These are phyloP conservation scores for Lordiphosa clarofinis DNA, from an alignment of 1,140 invertebrate genomes.

Conservation along the genomic window DNA sequence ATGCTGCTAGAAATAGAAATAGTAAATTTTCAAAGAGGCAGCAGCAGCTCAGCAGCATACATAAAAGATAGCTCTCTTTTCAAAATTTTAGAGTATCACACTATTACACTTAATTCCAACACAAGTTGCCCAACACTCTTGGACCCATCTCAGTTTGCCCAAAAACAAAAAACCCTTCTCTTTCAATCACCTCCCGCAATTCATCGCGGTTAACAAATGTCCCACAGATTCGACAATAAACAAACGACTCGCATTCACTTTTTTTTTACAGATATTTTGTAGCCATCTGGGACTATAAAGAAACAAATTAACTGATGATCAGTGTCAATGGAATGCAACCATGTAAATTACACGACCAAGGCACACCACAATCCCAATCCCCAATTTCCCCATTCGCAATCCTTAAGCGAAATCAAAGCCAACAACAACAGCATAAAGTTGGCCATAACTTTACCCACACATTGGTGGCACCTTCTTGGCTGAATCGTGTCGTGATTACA, in stretches of 20 bases:
- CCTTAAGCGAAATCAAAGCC: conserved; percentile 44
- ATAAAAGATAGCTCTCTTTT: too few species aligned
- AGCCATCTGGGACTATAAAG: conserved; percentile 54
- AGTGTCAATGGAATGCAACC: conserved; percentile 78
- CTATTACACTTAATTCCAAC: too few species aligned
- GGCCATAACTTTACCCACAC: conserved; percentile 32
- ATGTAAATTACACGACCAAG: conserved; percentile 58
- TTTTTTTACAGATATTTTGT: conserved; percentile 19
- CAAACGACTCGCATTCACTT: conserved; percentile 74
- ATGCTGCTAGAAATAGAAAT: too few species aligned
- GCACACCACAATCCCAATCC: conserved; percentile 1
- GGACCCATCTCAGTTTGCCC: too few species aligned
- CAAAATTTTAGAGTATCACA: too few species aligned
- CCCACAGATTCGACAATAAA: conserved; percentile 64
- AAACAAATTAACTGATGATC: conserved; percentile 79
- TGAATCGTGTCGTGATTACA: conserved; percentile 72
- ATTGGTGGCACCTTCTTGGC: conserved; percentile 16
- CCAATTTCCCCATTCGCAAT: conserved; percentile 4
- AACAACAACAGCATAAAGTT: conserved; percentile 5
- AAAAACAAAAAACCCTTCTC: too few species aligned
- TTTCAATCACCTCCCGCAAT: too few species aligned
- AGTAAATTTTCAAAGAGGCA: too few species aligned
- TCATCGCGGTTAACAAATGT: conserved; percentile 58
- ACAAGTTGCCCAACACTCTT: too few species aligned
- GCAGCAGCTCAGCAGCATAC: too few species aligned